These are phyloP conservation scores for Holothuria leucospilota DNA, from an alignment of 53 echinoderm and acorn worm genomes.

Conservation along the genomic window DNA sequence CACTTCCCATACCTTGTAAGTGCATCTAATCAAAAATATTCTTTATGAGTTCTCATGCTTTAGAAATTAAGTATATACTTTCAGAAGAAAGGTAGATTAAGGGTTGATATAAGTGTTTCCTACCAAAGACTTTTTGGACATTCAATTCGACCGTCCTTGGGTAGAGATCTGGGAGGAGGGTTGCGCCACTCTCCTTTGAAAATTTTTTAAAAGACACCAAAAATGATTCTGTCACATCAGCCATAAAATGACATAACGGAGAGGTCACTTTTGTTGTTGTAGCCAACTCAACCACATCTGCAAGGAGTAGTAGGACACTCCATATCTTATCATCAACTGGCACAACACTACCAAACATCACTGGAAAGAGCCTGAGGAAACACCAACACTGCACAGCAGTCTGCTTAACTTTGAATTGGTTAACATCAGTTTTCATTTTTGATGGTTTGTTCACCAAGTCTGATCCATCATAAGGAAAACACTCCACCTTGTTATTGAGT, in stretches of 20 bases:
- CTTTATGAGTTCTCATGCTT: too few relatives aligned
- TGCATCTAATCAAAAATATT: too few relatives aligned
- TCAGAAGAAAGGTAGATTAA: too few relatives aligned
- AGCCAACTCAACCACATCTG: slow-evolving; percentile 10
- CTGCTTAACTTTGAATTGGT: slow-evolving; percentile 59
- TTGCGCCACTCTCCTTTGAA: too few relatives aligned
- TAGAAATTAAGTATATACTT: too few relatives aligned
- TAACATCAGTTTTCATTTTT: slow-evolving; percentile 21
- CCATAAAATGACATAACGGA: slow-evolving; percentile 11
- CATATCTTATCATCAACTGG: slow-evolving; percentile 47
- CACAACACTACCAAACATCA: slow-evolving; percentile 55
- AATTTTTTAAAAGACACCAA: not conserved
- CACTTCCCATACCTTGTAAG: too few relatives aligned
- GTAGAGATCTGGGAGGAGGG: too few relatives aligned
- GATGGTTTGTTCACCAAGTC: slow-evolving; percentile 53
- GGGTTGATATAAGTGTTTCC: too few relatives aligned
- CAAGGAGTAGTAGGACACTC: not conserved
- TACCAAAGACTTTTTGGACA: too few relatives aligned
- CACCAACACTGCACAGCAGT: slow-evolving; percentile 63
- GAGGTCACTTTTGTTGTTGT: not conserved
- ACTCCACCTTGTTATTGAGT: slow-evolving; percentile 24
- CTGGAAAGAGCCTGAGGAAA: slow-evolving; percentile 54
- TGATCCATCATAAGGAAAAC: slow-evolving; percentile 38
- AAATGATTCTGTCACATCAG: slow-evolving; percentile 34
- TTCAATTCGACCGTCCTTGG: too few relatives aligned